Percentiles rank a stretch among this genome's conserved stretches.
These are phyloP conservation scores for Hedychridium roseum DNA, from an alignment of 2,888 invertebrate species.

Conservation along the genomic window DNA sequence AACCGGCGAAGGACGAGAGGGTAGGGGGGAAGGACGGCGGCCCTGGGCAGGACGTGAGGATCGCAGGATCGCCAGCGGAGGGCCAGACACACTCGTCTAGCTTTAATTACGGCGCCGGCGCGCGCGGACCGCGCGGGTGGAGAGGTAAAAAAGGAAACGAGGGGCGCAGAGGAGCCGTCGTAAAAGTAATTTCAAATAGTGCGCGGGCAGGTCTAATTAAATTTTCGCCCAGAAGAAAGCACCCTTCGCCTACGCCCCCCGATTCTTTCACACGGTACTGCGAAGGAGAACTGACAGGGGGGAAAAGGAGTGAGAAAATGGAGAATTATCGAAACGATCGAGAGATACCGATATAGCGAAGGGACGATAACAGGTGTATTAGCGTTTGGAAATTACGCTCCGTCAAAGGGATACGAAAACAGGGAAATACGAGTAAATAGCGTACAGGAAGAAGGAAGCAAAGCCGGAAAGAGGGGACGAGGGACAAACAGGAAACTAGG, in stretches of 20 bases:
- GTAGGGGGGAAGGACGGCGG: conserved; percentile 19
- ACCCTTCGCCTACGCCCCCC: conserved; percentile 3
- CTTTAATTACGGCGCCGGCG: conserved; percentile 48
- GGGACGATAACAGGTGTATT: too few relatives aligned
- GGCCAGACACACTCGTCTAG: conserved; percentile 36
- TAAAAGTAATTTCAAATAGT: conserved; percentile 56
- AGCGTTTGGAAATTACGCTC: too few relatives aligned
- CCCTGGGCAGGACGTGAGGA: conserved; percentile 18
- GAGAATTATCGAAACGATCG: too few relatives aligned
- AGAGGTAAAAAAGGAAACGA: conserved; percentile 33
- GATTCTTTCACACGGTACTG: too few relatives aligned
- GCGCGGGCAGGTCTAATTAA: conserved; percentile 51
- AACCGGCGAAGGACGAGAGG: conserved; percentile 7
- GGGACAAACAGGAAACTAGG: too few relatives aligned
- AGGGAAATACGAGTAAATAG: too few relatives aligned
- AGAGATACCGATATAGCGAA: too few relatives aligned
- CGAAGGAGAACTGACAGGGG: too few relatives aligned
- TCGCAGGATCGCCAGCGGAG: conserved; percentile 13
- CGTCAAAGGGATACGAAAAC: too few relatives aligned
- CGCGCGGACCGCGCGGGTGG: conserved; percentile 18
- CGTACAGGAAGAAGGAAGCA: too few relatives aligned
- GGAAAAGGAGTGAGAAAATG: too few relatives aligned
- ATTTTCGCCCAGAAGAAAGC: conserved; percentile 50
- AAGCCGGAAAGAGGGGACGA: too few relatives aligned
- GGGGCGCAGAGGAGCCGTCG: conserved; percentile 33